A percentile compares a stretch with the other conserved stretches of the same genome.
Evolutionary conservation across 2,888 invertebrate genomes (phyloP).

Genomic region (Acanthosepion esculentum): DNA sequence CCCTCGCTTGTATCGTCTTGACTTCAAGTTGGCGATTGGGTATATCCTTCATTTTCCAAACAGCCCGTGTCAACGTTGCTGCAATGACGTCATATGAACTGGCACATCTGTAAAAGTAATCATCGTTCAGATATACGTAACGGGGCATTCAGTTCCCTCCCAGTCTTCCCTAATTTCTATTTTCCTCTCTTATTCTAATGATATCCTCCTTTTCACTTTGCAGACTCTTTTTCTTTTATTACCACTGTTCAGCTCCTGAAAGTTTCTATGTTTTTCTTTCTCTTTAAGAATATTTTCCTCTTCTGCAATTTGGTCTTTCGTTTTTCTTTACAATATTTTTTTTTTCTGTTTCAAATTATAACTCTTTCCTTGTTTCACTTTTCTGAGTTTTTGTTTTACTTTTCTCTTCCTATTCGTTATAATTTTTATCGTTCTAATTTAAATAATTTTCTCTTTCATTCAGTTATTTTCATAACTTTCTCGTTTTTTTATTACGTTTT

Average conservation of each 20-base stretch:
- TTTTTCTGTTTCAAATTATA: no score
- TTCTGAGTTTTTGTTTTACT: not conserved
- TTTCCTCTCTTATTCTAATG: no score
- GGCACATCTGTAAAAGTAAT: conserved; percentile 9
- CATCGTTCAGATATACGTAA: conserved; percentile 12
- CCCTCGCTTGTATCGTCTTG: not conserved
- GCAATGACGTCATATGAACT: conserved; percentile 1
- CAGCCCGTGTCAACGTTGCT: conserved; percentile 8
- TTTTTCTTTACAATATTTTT: not conserved
- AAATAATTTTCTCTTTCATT: not conserved
- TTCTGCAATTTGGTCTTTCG: not conserved
- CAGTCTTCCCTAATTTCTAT: no score
- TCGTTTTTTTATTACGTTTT: not conserved
- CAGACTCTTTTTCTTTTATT: not conserved
- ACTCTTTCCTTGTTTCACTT: not conserved
- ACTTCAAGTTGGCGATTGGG: not conserved
- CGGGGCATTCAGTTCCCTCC: conserved; percentile 4
- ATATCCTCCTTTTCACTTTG: not conserved
- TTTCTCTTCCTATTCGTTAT: not conserved
- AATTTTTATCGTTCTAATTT: not conserved
- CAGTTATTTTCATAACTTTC: not conserved
- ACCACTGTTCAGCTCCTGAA: not conserved
- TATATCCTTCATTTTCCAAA: conserved; percentile 9
- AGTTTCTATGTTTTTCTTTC: not conserved
- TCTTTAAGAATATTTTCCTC: no score